phyloP scores from a whole-genome alignment of 2,113 vertebrate species.

The Lates calcarifer region DNA sequence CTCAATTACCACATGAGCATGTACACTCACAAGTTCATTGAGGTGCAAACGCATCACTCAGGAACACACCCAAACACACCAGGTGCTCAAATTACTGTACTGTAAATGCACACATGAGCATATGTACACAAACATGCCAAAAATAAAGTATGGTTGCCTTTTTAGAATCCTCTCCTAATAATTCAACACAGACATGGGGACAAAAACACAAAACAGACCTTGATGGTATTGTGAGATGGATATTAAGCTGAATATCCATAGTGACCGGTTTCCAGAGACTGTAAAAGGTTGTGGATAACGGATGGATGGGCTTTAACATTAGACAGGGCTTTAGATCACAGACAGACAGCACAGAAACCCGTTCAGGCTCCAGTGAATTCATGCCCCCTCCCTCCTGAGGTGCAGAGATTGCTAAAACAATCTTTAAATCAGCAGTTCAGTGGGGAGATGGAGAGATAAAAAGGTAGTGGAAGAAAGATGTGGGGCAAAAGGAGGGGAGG shows the following conservation, averaged over 20 bases:
- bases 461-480: conserved; percentile 38
- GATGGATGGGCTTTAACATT: conserved; percentile 71
- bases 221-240: conserved; percentile 50
- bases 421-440: conserved; percentile 74
- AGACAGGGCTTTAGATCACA: conserved; percentile 78
- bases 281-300: conserved; percentile 62
- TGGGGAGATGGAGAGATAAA: conserved; percentile 56
- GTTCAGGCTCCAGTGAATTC: conserved; percentile 62
- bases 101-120: conserved; percentile 17
- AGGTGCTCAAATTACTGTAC: conserved; percentile 23
- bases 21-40: conserved; percentile 5
- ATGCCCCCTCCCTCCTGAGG: conserved; percentile 39
- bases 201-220: conserved; percentile 48
- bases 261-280: conserved; percentile 55
- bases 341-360: conserved; percentile 61
- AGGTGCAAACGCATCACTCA: conserved; percentile 50
- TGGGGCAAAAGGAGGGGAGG: conserved; percentile 7
- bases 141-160: background rate
- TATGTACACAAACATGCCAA: background rate
- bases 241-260: conserved; percentile 68
- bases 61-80: conserved; percentile 18
- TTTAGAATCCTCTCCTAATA: conserved; percentile 37
- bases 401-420: conserved; percentile 68
- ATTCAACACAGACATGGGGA: conserved; percentile 44
- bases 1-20: conserved; percentile 50